These are phyloP conservation scores for Nannobrachium achirus DNA, from an alignment of 2,113 vertebrate genomes.

Conservation along the genomic window DNA sequence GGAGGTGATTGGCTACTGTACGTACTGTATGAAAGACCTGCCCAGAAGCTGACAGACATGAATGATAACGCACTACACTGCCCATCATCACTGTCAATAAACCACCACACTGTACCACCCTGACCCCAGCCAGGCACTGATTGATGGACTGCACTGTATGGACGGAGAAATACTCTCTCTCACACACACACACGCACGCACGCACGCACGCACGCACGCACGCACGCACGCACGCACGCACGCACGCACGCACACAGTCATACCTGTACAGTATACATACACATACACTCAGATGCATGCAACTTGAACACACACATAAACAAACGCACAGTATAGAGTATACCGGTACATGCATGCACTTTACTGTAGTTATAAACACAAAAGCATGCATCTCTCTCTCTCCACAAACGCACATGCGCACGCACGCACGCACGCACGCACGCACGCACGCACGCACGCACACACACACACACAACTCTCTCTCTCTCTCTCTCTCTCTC, in stretches of 20 bases:
- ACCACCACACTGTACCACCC: constrained; percentile 20
- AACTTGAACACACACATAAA: background rate
- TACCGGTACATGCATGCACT: too few relatives aligned
- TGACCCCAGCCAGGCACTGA: constrained; percentile 23
- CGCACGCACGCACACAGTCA: too few relatives aligned
- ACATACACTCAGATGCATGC: too few relatives aligned
- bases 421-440: constrained; percentile 2
- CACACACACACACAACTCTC: background rate
- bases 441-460: background rate
- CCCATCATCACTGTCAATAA: constrained; percentile 46
- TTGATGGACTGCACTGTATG: constrained; percentile 17
- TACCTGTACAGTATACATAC: too few relatives aligned
- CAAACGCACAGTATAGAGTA: too few relatives aligned
- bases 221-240: background rate
- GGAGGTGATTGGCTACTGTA: constrained; percentile 56
- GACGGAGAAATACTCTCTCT: background rate
- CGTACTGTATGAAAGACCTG: too few relatives aligned
- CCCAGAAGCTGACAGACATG: constrained; percentile 56
- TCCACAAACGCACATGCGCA: background rate
- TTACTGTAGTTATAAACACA: too few relatives aligned
- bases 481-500: background rate
- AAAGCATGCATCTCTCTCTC: background rate
- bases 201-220: constrained; percentile 2
- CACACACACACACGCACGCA: background rate
- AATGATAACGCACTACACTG: constrained; percentile 45